Evolutionary conservation across 53 echinoderm and acorn worm species (phyloP).

Genomic region (Mesocentrotus franciscanus): DNA sequence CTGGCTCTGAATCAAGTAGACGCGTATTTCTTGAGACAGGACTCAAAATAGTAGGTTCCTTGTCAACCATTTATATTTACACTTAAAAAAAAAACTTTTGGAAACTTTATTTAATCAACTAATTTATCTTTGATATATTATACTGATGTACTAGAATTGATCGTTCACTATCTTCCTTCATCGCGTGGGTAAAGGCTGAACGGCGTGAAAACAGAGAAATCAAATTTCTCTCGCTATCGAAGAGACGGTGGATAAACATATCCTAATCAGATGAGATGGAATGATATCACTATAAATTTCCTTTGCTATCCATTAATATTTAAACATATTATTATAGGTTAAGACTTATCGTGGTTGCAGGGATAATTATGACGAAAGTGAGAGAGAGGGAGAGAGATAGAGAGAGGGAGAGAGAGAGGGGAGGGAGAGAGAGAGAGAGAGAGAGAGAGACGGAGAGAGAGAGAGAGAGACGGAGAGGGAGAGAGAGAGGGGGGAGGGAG

Average conservation of each 20-base stretch:
- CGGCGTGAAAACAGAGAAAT: background rate
- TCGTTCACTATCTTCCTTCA: too few relatives aligned
- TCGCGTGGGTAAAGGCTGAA: background rate
- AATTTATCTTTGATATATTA: too few relatives aligned
- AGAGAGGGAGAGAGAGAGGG: background rate
- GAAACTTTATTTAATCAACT: too few relatives aligned
- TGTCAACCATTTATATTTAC: too few relatives aligned
- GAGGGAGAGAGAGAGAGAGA: background rate
- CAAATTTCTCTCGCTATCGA: background rate
- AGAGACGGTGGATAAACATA: background rate
- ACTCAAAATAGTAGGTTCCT: too few relatives aligned
- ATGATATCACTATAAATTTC: background rate
- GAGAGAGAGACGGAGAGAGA: too few relatives aligned
- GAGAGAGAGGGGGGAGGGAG: too few relatives aligned
- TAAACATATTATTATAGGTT: background rate
- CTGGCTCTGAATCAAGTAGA: too few relatives aligned
- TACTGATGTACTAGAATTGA: too few relatives aligned
- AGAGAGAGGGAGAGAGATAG: background rate
- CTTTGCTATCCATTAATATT: background rate
- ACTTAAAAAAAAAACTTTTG: too few relatives aligned
- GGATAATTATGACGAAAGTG: background rate
- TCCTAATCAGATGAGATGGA: conserved; percentile 9
- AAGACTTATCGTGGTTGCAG: background rate
- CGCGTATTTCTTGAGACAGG: too few relatives aligned
- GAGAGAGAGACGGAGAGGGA: too few relatives aligned